Percentiles rank a stretch among this genome's conserved stretches.
Evolutionary conservation across 2,797 vertebrate species (phyloP).

Genomic region (Premnoplex brunnescens): DNA sequence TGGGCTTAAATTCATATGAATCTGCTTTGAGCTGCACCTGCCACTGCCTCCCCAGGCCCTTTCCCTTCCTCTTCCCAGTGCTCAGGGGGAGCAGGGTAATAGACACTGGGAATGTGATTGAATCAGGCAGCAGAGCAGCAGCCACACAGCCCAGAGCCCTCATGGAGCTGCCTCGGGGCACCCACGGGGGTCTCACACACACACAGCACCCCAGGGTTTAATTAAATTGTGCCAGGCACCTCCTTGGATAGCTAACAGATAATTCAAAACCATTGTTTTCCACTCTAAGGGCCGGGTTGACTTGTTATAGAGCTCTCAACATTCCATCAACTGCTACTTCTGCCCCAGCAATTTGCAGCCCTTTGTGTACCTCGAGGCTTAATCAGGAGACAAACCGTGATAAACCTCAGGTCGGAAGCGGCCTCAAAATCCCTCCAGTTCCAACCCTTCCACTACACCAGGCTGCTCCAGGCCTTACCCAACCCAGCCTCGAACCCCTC

Average conservation of each 20-base stretch:
- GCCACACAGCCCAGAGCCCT: neutral
- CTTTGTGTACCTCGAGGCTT: neutral
- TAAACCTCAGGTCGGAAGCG: neutral
- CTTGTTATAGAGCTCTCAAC: neutral
- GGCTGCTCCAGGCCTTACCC: neutral
- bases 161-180: neutral
- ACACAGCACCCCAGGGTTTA: neutral
- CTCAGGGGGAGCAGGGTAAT: neutral
- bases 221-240: neutral
- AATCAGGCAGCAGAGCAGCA: neutral
- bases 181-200: neutral
- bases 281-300: neutral
- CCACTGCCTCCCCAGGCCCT: neutral
- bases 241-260: neutral
- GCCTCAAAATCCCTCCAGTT: neutral
- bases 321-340: neutral
- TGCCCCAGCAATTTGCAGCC: neutral
- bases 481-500: neutral
- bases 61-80: neutral
- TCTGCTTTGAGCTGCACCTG: neutral
- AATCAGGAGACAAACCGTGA: neutral
- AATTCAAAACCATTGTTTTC: neutral
- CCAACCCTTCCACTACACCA: neutral
- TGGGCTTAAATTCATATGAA: neutral
- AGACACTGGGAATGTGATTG: fast-evolving